phyloP scores from a whole-genome alignment of 2,888 invertebrate species.

The Phyllotreta cruciferae region DNA sequence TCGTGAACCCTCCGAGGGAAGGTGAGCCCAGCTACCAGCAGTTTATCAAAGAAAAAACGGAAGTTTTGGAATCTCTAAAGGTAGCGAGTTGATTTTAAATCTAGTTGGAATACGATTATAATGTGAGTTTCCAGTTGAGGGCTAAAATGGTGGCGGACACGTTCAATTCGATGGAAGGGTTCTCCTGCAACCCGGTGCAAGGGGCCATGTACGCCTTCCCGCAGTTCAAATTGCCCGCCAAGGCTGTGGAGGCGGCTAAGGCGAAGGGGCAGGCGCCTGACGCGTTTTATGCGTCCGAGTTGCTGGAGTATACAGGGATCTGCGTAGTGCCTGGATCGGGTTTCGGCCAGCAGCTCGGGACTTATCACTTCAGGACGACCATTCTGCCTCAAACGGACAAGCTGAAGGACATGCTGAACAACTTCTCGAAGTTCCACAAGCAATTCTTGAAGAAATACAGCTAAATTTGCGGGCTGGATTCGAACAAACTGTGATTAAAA shows the following conservation, averaged over 20 bases:
- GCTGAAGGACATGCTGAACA: constrained; percentile 81
- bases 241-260: constrained; percentile 86
- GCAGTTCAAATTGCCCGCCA: constrained; percentile 77
- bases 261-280: constrained; percentile 78
- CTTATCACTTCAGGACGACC: constrained; percentile 90
- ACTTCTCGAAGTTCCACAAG: constrained; percentile 82
- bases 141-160: constrained; percentile 86
- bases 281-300: constrained; percentile 89
- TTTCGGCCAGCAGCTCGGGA: constrained; percentile 93
- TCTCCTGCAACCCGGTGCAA: constrained; percentile 83
- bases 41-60: constrained; percentile 76
- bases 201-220: constrained; percentile 98
- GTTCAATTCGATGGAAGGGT: constrained; percentile 90
- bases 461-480: constrained; percentile 17
- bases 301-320: constrained; percentile 89
- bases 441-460: constrained; percentile 73
- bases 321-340: constrained; percentile 95
- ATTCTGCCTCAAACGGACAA: constrained; percentile 89
- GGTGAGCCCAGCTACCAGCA: constrained; percentile 88
- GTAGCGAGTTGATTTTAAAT: no score
- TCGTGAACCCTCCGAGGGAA: constrained; percentile 84
- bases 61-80: constrained; percentile 77
- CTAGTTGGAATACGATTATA: no score
- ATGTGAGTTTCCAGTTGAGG: constrained; percentile 58
- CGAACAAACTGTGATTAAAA: constrained; percentile 34